Base-by-base conservation (phyloP, 2,888 invertebrate genomes). In the Stegophylla sp. region DNA sequence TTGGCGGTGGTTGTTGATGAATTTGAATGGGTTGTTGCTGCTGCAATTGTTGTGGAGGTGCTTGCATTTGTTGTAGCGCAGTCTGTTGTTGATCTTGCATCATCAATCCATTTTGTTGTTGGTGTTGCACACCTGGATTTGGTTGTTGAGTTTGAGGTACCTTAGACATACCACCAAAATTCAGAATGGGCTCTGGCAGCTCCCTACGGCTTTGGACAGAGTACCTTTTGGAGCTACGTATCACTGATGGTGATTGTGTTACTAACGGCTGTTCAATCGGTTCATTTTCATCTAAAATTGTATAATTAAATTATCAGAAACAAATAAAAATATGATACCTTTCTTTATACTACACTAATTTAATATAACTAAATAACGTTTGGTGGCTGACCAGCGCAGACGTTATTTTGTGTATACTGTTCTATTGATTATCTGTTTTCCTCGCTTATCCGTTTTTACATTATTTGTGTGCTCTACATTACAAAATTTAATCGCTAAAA, bases 191-290 rank as follows among this genome's bases (percentile, higher is more conserved):
- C 17, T 79, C 61, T 12, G 84, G 83, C 12, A 84, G 64, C n/a
- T 88, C 87, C 74, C 90, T 86, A 85, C 91, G 91, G 73, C 92
- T 88, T 84, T 91, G 88, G 82, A 91, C 90, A 3, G 92, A 92
- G 85, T 92, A 92, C 23, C 92, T 88, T 85, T 92, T 92, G 7
- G 91, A 45, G 86, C 86, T 79, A 87, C 85, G 63, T 87, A 87
- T 82, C 83, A 82, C 64, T 43, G 69, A 48, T 7, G 28, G 9
- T n/a, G 67, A 28, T 56, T 10, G 26, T 15, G n/a, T n/a, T n/a
- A n/a, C n/a, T n/a, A 34, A 12, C 3, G 59, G 17, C 0, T 5
- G 9, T 5, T 59, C 56, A 61, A 48, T 20, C 20, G 34, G 41
- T 53, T 66, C 23, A 76, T 53, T 51, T 17, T 66, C 75, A 66